A percentile compares a stretch with the other conserved stretches of the same genome.
Evolutionary conservation across 1,140 invertebrate species (phyloP).

Genomic region (Heliconius hewitsoni): DNA sequence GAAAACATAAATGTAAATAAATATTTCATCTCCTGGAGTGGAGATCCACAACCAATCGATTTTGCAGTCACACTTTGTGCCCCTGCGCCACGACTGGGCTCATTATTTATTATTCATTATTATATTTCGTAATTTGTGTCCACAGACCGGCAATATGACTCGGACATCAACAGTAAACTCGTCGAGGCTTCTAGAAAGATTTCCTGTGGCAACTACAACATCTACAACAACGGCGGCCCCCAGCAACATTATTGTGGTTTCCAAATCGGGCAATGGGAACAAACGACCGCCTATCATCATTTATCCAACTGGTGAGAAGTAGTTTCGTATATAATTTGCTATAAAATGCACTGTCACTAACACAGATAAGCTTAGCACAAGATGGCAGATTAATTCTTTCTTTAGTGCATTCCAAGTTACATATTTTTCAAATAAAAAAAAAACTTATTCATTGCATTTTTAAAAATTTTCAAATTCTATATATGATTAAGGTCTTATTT

Average conservation of each 20-base stretch:
- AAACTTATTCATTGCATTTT: too few species aligned
- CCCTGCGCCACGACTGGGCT: too few species aligned
- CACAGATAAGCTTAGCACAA: neutral
- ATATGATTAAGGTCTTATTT: too few species aligned
- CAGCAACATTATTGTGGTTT: slow-evolving; percentile 46
- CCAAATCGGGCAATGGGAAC: slow-evolving; percentile 60
- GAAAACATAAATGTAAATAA: too few species aligned
- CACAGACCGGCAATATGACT: slow-evolving; percentile 46
- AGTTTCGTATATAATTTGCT: neutral
- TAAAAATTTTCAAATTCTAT: too few species aligned
- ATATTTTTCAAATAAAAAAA: too few species aligned
- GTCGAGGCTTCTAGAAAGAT: slow-evolving; percentile 51
- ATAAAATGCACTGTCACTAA: neutral
- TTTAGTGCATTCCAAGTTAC: neutral
- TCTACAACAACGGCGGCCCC: slow-evolving; percentile 44
- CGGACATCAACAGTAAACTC: slow-evolving; percentile 49
- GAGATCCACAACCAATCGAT: too few species aligned
- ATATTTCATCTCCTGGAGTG: too few species aligned
- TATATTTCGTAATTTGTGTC: neutral
- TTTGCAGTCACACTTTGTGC: too few species aligned
- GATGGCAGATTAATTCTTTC: neutral
- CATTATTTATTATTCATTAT: too few species aligned
- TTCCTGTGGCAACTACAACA: slow-evolving; percentile 45
- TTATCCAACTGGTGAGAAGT: slow-evolving; percentile 65
- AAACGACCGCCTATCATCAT: slow-evolving; percentile 73